Base-by-base conservation (phyloP, 2,888 invertebrate species). In the Heliconius erato region DNA sequence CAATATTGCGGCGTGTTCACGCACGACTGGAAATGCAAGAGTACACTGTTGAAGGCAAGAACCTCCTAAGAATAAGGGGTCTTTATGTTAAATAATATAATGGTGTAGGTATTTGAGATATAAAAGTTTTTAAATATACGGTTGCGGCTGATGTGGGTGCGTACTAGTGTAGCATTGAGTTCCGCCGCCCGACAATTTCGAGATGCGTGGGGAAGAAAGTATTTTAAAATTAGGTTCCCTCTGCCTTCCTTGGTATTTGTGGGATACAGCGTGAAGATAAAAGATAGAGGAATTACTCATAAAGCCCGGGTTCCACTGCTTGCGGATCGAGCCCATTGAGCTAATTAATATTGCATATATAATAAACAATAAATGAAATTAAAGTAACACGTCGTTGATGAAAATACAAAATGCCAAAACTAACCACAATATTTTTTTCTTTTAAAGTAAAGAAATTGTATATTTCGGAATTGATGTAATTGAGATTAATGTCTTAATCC, bases 1-100 rank as follows among this genome's bases (percentile, higher is more conserved):
- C 84, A 85, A 82, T 85, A 82, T 86, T 84, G 85, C 83, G 83
- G 85, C 86, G 84, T 79, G 82, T 77, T 83, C 74, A 84, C 79
- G 83, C 83, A 67, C 84, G 84, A 80, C 84, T 85, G 84, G 78
- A 85, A 85, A 85, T 76, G 83, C 83, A 80, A 81, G 79, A 82
- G 83, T 72, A 81, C 74, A 79, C 69, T 69, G 80, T 67, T 49
- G 40, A 68, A 69, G 81, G n/a, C 32, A 79, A 79, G 26, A 78
- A 76, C 68, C n/a, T 49, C 14, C 84, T 80, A 63, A 82, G 76
- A 44, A 81, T 26, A 82, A 81, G 59, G 68, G 71, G 40, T 54
- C 79, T 84, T 85, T 81, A 67, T 14, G 26, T 16, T n/a, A 44
- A 79, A 28, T 68, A 26, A 44, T 26, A 40, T 72, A 79, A 82